Evolutionary conservation across 2,797 vertebrate species (phyloP).

Genomic region (Mycteria americana): DNA sequence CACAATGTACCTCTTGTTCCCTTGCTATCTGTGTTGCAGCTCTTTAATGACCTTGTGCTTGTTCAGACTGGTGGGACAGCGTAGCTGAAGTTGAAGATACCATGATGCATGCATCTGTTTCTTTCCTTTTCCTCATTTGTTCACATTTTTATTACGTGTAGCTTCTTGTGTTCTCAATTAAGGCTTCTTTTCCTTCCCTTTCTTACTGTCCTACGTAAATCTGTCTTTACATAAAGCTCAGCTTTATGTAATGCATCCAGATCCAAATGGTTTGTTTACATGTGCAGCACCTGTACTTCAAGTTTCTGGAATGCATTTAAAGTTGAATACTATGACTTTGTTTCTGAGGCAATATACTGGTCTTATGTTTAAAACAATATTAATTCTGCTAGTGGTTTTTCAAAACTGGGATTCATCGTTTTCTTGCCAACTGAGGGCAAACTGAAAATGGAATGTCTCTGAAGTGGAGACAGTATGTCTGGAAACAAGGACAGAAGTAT

Average conservation of each 20-base stretch:
- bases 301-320: background rate
- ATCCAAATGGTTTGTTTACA: background rate
- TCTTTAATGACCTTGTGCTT: background rate
- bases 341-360: background rate
- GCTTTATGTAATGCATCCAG: background rate
- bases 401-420: background rate
- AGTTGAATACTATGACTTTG: background rate
- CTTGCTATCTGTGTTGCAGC: background rate
- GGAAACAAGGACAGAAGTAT: background rate
- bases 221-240: background rate
- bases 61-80: background rate
- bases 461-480: background rate
- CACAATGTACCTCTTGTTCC: slow-evolving; percentile 38
- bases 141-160: background rate
- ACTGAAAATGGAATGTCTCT: background rate
- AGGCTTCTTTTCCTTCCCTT: background rate
- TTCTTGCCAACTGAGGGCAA: background rate
- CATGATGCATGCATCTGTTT: background rate
- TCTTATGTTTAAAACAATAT: background rate
- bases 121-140: background rate
- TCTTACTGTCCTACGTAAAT: background rate
- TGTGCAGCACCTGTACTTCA: background rate
- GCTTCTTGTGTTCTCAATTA: background rate
- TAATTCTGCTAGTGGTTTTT: background rate
- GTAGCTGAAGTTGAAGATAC: background rate